Percentiles rank a stretch among this genome's conserved stretches.
Conservation (phyloP, 2,113 vertebrate species). For the Melozone crissalis region DNA sequence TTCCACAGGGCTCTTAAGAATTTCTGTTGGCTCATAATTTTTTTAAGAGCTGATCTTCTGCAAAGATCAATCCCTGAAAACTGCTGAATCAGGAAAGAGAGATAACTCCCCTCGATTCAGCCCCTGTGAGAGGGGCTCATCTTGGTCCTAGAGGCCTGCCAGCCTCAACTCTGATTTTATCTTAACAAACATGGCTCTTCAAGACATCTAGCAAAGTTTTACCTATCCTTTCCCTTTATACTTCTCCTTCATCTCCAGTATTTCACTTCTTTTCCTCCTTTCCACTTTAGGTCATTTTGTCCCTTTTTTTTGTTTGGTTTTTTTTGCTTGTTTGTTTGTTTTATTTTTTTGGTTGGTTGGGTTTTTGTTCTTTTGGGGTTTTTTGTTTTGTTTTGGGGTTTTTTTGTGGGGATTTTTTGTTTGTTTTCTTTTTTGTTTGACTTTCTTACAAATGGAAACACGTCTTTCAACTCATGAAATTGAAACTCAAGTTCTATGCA, state of each 20-base stretch:
- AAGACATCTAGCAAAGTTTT: background rate
- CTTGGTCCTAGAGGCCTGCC: background rate
- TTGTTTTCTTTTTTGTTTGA: background rate
- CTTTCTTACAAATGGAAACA: background rate
- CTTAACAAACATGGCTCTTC: background rate
- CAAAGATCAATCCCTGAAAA: background rate
- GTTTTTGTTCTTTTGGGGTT: too few relatives aligned
- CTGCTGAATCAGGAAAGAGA: background rate
- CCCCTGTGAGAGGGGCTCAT: background rate
- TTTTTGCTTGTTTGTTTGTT: too few relatives aligned
- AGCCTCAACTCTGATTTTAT: background rate
- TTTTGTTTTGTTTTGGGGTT: too few relatives aligned
- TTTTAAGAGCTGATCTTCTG: background rate
- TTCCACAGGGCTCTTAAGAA: background rate
- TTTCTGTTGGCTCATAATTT: background rate
- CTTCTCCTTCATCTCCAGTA: background rate
- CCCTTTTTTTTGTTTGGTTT: background rate
- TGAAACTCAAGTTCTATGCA: background rate
- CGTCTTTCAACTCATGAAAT: background rate
- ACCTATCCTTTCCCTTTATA: background rate
- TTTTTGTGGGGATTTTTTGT: too few relatives aligned
- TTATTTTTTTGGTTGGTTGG: too few relatives aligned
- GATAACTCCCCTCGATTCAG: background rate
- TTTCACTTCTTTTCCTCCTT: background rate
- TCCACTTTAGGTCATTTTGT: background rate